A percentile compares a stretch with the other conserved stretches of the same genome.
phyloP scores from a whole-genome alignment of 1,140 invertebrate species.

The Trichomalopsis sarcophagae region DNA sequence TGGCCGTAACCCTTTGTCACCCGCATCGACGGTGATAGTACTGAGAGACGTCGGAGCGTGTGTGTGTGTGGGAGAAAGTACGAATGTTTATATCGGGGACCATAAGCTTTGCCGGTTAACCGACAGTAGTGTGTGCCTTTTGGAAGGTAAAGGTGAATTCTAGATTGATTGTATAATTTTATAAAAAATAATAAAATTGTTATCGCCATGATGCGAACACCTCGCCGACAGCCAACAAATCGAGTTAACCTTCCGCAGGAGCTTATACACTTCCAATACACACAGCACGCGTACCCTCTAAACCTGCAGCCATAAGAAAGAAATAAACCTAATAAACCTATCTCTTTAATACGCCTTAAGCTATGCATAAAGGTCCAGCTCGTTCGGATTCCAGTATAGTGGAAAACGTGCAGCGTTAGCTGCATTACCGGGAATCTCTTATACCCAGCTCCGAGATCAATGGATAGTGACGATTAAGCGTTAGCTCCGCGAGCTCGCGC shows the following conservation, averaged over 20 bases:
- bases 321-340: conserved; percentile 28
- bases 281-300: neutral
- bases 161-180: too few species aligned
- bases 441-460: neutral
- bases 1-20: conserved; percentile 14
- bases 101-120: too few species aligned
- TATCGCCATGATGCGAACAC: too few species aligned
- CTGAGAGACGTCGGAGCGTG: neutral
- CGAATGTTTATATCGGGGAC: too few species aligned
- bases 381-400: conserved; percentile 23
- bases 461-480: conserved; percentile 34
- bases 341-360: conserved; percentile 3
- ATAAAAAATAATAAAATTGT: too few species aligned
- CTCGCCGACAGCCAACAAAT: too few species aligned
- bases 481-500: neutral
- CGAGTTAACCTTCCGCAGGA: too few species aligned
- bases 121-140: too few species aligned
- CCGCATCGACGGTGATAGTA: neutral
- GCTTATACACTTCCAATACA: too few species aligned
- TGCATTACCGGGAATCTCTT: conserved; percentile 4
- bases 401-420: neutral
- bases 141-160: too few species aligned
- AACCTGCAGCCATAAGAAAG: neutral
- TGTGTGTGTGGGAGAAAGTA: too few species aligned
- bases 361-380: neutral